Evolutionary conservation across 2,797 vertebrate species (phyloP).

Genomic region (Pteronotus mesoamericanus): DNA sequence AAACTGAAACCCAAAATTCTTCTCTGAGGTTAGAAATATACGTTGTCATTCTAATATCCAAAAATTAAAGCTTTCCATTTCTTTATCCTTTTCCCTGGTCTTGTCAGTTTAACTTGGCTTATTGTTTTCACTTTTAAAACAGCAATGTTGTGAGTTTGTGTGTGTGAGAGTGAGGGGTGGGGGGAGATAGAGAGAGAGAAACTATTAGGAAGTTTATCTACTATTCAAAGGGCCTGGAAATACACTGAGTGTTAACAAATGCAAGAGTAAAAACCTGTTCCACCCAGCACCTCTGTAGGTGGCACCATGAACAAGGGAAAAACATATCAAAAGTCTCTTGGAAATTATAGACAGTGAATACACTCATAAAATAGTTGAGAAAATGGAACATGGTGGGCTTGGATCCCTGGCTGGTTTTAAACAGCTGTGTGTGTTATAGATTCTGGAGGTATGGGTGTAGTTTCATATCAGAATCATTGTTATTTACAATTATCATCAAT

Average conservation of each 20-base stretch:
- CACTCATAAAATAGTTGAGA: not conserved
- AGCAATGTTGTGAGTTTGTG: not conserved
- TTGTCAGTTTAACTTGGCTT: not conserved
- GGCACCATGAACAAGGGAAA: not conserved
- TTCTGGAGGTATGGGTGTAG: not conserved
- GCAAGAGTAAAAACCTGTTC: not conserved
- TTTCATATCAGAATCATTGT: not conserved
- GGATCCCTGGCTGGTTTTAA: not conserved
- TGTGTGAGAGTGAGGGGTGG: not conserved
- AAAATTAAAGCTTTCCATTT: not conserved
- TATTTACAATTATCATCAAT: not conserved
- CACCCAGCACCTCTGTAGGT: not conserved
- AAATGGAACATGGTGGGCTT: not conserved
- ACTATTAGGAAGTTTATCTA: not conserved
- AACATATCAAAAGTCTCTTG: not conserved
- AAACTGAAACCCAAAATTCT: not conserved
- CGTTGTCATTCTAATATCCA: not conserved
- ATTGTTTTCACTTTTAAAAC: not conserved
- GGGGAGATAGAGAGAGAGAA: not conserved
- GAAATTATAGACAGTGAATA: not conserved
- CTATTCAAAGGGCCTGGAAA: not conserved
- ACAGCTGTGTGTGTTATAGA: not conserved
- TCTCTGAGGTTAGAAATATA: constrained; percentile 2
- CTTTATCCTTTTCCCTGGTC: not conserved
- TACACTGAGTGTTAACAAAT: not conserved